Evolutionary conservation across 2,113 vertebrate species (phyloP).

Genomic region (Stigmatopora argus): DNA sequence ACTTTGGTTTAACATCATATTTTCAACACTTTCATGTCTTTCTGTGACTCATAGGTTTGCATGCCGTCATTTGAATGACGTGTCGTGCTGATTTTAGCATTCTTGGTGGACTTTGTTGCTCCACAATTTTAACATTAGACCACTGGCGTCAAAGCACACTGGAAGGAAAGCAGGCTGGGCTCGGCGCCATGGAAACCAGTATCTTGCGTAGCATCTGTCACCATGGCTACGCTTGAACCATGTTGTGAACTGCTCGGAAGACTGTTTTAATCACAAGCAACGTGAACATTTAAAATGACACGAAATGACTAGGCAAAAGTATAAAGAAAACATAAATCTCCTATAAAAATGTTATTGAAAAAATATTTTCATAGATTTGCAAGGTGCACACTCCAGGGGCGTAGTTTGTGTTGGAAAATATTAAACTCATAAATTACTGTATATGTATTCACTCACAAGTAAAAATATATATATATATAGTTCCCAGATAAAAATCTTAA

Average conservation of each 20-base stretch:
- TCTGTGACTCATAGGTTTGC: neutral
- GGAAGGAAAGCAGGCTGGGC: neutral
- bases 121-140: neutral
- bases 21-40: neutral
- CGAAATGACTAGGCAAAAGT: neutral
- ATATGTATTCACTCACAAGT: no score
- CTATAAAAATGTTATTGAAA: no score
- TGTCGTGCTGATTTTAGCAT: neutral
- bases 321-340: neutral
- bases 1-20: no score
- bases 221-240: neutral
- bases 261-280: neutral
- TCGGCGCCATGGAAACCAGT: neutral
- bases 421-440: no score
- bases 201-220: constrained; percentile 3
- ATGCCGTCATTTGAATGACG: neutral
- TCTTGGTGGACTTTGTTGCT: neutral
- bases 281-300: neutral
- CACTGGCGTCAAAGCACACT: neutral
- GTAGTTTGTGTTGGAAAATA: no score
- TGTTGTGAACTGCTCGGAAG: neutral
- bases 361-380: no score
- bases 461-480: no score
- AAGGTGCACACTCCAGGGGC: no score
- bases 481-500: no score